These are phyloP conservation scores for Spermophilus dauricus DNA, from an alignment of 2,113 vertebrate genomes.

Conservation along the genomic window DNA sequence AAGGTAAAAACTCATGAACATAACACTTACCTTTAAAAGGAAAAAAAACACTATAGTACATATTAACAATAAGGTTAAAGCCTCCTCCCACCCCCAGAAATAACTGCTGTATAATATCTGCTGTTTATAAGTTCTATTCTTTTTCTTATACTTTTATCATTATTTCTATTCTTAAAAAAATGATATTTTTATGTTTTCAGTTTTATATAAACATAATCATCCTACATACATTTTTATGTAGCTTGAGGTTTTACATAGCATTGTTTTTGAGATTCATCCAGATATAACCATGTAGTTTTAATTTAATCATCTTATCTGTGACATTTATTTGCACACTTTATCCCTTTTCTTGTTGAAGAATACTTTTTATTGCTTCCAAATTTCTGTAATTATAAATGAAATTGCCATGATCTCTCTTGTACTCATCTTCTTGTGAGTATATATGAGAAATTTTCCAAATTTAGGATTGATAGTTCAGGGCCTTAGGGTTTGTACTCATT, in stretches of 20 bases:
- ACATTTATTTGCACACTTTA: neutral
- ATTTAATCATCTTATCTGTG: slow-evolving; percentile 3
- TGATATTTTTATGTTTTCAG: neutral
- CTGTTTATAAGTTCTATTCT: neutral
- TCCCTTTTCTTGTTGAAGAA: neutral
- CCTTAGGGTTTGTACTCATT: neutral
- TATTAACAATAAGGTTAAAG: neutral
- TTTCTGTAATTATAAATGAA: neutral
- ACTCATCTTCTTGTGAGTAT: neutral
- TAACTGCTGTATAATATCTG: neutral
- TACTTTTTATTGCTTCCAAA: neutral
- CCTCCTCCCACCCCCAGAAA: neutral
- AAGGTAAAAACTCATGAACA: neutral
- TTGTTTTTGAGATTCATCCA: neutral
- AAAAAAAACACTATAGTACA: neutral
- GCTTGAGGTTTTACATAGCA: neutral
- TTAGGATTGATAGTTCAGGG: neutral
- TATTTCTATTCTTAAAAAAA: neutral
- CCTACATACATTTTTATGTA: neutral
- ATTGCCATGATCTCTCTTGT: neutral
- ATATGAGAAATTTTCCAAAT: neutral
- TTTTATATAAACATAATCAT: neutral
- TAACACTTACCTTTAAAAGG: neutral
- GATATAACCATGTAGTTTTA: neutral
- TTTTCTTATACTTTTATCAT: neutral